These are phyloP conservation scores for Apodemus sylvaticus DNA, from an alignment of 2,113 vertebrate genomes.

Conservation along the genomic window DNA sequence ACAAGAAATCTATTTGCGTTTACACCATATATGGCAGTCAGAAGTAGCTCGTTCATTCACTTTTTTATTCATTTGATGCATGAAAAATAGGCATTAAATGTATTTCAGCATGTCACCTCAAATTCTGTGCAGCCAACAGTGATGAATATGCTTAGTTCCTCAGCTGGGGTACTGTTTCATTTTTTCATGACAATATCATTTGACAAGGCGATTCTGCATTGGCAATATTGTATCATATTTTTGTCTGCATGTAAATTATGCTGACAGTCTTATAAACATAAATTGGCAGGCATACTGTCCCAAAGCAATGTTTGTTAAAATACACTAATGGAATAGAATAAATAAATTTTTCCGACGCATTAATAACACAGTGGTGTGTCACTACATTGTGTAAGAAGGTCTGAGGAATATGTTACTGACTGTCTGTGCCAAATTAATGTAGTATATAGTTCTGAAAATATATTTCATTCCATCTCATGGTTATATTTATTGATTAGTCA, in stretches of 20 bases:
- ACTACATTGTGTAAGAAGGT: conserved; percentile 54
- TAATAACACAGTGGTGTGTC: conserved; percentile 70
- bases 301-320: conserved; percentile 89
- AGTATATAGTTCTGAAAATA: conserved; percentile 39
- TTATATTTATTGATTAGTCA: conserved; percentile 64
- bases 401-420: conserved; percentile 58
- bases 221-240: conserved; percentile 88
- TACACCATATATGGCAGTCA: conserved; percentile 73
- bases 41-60: conserved; percentile 79
- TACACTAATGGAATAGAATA: conserved; percentile 87
- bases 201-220: conserved; percentile 87
- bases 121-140: conserved; percentile 84
- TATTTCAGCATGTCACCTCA: conserved; percentile 86
- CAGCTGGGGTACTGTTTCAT: conserved; percentile 84
- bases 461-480: conserved; percentile 59
- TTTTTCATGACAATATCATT: conserved; percentile 87
- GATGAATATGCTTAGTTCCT: conserved; percentile 87
- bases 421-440: conserved; percentile 68
- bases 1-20: conserved; percentile 83
- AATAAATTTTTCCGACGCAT: conserved; percentile 86
- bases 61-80: conserved; percentile 86
- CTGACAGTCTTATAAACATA: conserved; percentile 90
- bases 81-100: conserved; percentile 86
- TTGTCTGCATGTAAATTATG: conserved; percentile 89
- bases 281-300: conserved; percentile 88